These are phyloP conservation scores for Patella caerulea DNA, from an alignment of 2,888 invertebrate genomes.

Conservation along the genomic window DNA sequence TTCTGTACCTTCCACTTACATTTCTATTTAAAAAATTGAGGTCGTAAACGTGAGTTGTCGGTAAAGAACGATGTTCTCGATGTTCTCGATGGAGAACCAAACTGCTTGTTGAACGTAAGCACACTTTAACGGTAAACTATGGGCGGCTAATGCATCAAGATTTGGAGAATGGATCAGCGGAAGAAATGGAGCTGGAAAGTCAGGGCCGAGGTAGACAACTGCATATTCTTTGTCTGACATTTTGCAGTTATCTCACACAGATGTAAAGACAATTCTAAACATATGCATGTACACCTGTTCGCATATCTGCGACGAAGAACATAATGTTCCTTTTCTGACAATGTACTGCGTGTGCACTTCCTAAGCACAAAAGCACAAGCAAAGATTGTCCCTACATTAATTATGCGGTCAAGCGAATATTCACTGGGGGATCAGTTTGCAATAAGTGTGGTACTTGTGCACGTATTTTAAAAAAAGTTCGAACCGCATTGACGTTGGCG, in stretches of 20 bases:
- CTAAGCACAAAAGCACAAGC: too few species aligned
- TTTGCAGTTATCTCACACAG: neutral
- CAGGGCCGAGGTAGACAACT: conserved; percentile 4
- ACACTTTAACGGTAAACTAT: conserved; percentile 29
- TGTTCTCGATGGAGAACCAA: conserved; percentile 31
- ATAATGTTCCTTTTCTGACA: too few species aligned
- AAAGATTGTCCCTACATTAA: too few species aligned
- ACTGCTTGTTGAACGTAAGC: conserved; percentile 35
- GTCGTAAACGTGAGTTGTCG: conserved; percentile 17
- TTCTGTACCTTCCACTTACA: too few species aligned
- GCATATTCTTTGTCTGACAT: conserved; percentile 22
- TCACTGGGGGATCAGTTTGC: too few species aligned
- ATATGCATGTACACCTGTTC: neutral
- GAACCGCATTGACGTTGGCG: too few species aligned
- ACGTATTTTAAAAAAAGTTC: too few species aligned
- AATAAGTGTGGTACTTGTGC: too few species aligned
- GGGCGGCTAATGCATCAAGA: conserved; percentile 30
- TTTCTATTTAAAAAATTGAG: too few species aligned
- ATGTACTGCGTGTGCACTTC: too few species aligned
- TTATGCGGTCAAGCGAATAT: too few species aligned
- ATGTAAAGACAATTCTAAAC: neutral
- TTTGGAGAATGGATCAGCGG: conserved; percentile 35
- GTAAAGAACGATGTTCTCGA: conserved; percentile 32
- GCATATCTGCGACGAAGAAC: too few species aligned
- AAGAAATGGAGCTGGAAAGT: conserved; percentile 25